Evolutionary conservation across 1,140 invertebrate species (phyloP).

Genomic region (Phortica variegata): DNA sequence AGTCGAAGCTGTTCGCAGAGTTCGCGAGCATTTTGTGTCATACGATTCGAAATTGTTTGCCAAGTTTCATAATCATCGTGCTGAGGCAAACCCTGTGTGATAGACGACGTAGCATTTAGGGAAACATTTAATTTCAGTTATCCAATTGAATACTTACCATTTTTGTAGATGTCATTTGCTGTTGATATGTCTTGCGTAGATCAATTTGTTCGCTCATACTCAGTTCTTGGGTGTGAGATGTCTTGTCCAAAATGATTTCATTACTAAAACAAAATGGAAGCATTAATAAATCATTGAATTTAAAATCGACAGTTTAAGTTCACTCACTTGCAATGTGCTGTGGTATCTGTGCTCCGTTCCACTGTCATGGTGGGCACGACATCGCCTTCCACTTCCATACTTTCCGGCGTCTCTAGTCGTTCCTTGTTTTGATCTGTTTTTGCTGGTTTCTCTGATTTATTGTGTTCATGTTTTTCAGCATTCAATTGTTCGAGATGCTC

Average conservation of each 20-base stretch:
- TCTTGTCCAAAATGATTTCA: conserved; percentile 44
- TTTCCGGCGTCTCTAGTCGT: conserved; percentile 50
- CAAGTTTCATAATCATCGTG: conserved; percentile 51
- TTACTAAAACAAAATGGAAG: conserved; percentile 25
- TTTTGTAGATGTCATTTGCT: conserved; percentile 34
- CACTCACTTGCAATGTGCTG: conserved; percentile 62
- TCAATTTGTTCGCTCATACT: conserved; percentile 38
- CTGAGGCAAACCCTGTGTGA: conserved; percentile 25
- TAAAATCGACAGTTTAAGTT: neutral
- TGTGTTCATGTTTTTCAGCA: conserved; percentile 59
- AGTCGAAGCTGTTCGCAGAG: conserved; percentile 91
- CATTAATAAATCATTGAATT: neutral
- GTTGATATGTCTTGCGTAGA: conserved; percentile 42
- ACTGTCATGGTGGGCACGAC: conserved; percentile 68
- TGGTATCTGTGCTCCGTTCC: conserved; percentile 69
- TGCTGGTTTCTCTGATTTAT: conserved; percentile 58
- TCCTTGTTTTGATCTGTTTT: conserved; percentile 59
- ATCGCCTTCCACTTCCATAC: conserved; percentile 76
- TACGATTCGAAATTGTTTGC: conserved; percentile 49
- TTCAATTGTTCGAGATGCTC: conserved; percentile 60
- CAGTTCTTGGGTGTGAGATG: conserved; percentile 30
- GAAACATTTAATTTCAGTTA: conserved; percentile 7
- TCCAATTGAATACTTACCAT: no score
- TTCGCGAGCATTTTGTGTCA: conserved; percentile 69
- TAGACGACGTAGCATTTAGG: neutral